Percentiles rank a stretch among this genome's conserved stretches.
These are phyloP conservation scores for Okamejei kenojei DNA, from an alignment of 2,797 vertebrate genomes.

Conservation along the genomic window DNA sequence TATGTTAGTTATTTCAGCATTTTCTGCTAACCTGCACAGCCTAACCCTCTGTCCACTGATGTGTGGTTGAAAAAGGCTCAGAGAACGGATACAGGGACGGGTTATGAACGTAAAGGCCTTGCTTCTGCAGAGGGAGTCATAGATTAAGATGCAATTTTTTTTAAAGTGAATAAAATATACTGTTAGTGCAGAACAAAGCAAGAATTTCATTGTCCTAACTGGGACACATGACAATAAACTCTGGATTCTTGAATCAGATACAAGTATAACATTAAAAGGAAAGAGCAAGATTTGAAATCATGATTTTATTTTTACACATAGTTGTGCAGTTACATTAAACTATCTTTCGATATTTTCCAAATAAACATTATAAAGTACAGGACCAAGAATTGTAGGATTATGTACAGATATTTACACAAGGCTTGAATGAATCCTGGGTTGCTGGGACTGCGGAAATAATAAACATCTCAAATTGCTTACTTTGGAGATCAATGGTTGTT, in stretches of 20 bases:
- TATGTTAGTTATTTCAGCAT: neutral
- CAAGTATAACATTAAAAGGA: neutral
- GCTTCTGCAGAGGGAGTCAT: neutral
- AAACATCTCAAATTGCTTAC: neutral
- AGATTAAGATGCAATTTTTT: neutral
- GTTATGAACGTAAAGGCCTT: neutral
- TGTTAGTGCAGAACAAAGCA: neutral
- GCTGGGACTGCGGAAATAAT: neutral
- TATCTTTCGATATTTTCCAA: neutral
- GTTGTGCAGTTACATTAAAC: neutral
- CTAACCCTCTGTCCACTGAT: neutral
- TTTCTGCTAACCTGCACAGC: too few relatives aligned
- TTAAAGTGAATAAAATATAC: neutral
- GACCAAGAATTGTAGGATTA: neutral
- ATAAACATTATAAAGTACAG: neutral
- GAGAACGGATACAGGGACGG: neutral
- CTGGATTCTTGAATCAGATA: neutral
- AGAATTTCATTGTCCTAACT: too few relatives aligned
- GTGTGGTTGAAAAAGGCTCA: neutral
- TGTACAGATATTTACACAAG: neutral
- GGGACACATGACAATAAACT: too few relatives aligned
- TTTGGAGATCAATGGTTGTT: neutral
- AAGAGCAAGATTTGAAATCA: neutral
- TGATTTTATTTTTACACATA: neutral
- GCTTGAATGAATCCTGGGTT: neutral